phyloP scores from a whole-genome alignment of 1,140 invertebrate genomes.

The Zaprionus nigranus region DNA sequence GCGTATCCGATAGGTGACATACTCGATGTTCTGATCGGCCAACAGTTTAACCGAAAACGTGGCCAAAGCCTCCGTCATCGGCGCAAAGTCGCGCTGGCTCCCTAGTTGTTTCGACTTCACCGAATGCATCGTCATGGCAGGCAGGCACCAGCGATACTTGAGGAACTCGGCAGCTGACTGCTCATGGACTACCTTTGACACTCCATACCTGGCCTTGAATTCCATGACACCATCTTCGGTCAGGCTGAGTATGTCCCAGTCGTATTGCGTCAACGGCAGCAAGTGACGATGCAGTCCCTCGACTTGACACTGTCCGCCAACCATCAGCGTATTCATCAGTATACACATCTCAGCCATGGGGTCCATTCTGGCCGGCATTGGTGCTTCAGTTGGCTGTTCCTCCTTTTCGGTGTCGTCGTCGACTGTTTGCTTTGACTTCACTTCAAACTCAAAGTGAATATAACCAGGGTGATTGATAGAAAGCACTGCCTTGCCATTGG shows the following conservation, averaged over 20 bases:
- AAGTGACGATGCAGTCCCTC: constrained; percentile 22
- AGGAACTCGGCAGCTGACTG: constrained; percentile 12
- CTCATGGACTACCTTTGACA: constrained; percentile 19
- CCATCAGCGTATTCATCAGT: constrained; percentile 28
- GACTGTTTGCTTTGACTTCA: neutral
- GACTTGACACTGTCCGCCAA: neutral
- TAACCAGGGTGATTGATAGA: constrained; percentile 37
- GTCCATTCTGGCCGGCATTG: neutral
- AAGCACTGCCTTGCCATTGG: constrained; percentile 23
- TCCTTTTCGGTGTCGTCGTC: neutral
- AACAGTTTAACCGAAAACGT: constrained; percentile 48
- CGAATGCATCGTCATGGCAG: constrained; percentile 27
- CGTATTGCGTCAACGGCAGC: constrained; percentile 32
- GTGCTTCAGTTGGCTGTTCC: neutral
- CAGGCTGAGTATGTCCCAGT: constrained; percentile 37
- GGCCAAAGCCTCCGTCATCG: neutral
- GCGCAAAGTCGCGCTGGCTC: constrained; percentile 1
- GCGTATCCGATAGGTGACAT: neutral
- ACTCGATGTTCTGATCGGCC: constrained; percentile 27
- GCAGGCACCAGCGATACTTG: constrained; percentile 46
- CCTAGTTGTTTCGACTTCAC: neutral
- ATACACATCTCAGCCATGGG: constrained; percentile 37
- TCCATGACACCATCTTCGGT: constrained; percentile 33
- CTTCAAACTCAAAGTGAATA: constrained; percentile 35
- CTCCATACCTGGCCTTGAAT: neutral